phyloP scores from a whole-genome alignment of 2,888 invertebrate genomes.

The Dasysyrphus albostriatus region DNA sequence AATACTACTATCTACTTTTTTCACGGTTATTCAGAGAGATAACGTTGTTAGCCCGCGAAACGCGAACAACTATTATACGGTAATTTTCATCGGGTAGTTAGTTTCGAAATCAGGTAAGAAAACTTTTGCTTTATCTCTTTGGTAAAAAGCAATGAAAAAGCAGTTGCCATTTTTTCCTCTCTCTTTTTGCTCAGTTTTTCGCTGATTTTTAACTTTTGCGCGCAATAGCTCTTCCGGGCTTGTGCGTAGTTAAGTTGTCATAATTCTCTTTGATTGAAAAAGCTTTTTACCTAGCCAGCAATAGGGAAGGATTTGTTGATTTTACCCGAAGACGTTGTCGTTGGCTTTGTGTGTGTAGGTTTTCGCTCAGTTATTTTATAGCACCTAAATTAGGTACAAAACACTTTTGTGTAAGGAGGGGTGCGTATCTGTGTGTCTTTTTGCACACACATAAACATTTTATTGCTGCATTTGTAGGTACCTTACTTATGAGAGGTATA shows the following conservation, averaged over 20 bases:
- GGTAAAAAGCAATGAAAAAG: conserved; percentile 18
- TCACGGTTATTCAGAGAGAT: conserved; percentile 22
- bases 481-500: conserved; percentile 49
- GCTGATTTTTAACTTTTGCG: conserved; percentile 29
- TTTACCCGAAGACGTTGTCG: conserved; percentile 29
- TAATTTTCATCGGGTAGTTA: conserved; percentile 45
- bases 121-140: conserved; percentile 65
- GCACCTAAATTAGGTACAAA: conserved; percentile 67
- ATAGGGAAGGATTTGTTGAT: conserved; percentile 26
- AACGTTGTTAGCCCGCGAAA: conserved; percentile 73
- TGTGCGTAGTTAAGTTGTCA: conserved; percentile 18
- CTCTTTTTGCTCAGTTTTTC: conserved; percentile 23
- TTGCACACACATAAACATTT: conserved; percentile 31
- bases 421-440: conserved; percentile 34
- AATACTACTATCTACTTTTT: not conserved
- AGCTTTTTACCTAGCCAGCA: conserved; percentile 45
- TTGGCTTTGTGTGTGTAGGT: conserved; percentile 50
- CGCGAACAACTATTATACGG: conserved; percentile 73
- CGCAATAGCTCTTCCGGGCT: conserved; percentile 26
- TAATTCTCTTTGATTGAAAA: conserved; percentile 29
- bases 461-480: conserved; percentile 58
- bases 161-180: conserved; percentile 3
- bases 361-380: conserved; percentile 70
- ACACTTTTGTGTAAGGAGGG: not conserved
- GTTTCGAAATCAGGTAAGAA: conserved; percentile 59